phyloP scores from a whole-genome alignment of 2,888 invertebrate genomes.

The Andricus quercusramuli region DNA sequence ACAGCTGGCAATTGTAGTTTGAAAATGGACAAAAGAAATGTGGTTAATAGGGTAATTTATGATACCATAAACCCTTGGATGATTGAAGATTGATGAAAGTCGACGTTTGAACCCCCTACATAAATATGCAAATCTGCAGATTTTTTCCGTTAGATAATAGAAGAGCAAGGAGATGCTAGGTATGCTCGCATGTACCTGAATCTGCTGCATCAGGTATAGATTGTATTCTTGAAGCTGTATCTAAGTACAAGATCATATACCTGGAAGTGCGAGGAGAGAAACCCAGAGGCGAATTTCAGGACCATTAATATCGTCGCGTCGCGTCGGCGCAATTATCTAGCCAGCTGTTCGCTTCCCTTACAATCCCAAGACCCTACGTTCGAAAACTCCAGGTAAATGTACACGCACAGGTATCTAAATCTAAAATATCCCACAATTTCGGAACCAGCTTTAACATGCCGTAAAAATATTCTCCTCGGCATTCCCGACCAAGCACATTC shows the following conservation, averaged over 20 bases:
- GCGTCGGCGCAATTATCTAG: conserved; percentile 71
- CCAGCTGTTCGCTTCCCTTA: conserved; percentile 67
- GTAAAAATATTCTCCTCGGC: neutral
- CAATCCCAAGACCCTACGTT: conserved; percentile 15
- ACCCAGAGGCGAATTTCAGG: conserved; percentile 67
- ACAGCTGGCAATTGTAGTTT: neutral
- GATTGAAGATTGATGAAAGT: conserved; percentile 36
- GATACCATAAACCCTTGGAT: neutral
- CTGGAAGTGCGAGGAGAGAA: conserved; percentile 56
- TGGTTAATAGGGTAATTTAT: conserved; percentile 3
- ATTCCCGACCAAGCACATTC: neutral
- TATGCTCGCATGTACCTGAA: conserved; percentile 36
- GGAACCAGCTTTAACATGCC: neutral
- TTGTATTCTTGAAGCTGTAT: conserved; percentile 50
- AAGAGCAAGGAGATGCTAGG: conserved; percentile 43
- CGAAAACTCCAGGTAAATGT: neutral
- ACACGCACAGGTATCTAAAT: conserved; percentile 8
- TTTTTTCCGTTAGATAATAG: conserved; percentile 28
- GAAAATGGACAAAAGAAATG: conserved; percentile 7
- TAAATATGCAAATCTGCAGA: conserved; percentile 35
- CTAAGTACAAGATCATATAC: conserved; percentile 60
- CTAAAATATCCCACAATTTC: neutral
- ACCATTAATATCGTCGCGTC: conserved; percentile 68
- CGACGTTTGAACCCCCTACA: neutral
- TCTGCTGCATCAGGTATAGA: conserved; percentile 52